Percentiles rank a stretch among this genome's conserved stretches.
These are phyloP conservation scores for Metalampra italica DNA, from an alignment of 2,888 invertebrate genomes.

Conservation along the genomic window DNA sequence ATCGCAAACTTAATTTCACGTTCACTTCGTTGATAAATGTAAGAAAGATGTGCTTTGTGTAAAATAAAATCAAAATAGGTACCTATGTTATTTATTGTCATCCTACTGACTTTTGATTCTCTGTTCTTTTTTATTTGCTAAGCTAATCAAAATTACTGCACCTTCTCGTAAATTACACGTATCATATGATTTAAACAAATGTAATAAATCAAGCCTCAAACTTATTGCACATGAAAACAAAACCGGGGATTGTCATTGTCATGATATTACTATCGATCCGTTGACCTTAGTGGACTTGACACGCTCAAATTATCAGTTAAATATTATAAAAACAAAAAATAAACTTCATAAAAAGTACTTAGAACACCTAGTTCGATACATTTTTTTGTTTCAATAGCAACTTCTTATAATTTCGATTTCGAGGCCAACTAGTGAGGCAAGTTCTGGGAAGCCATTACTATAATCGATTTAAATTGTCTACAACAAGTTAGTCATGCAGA, in stretches of 20 bases:
- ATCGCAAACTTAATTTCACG: not conserved
- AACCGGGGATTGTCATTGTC: not conserved
- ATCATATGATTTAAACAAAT: too few species aligned
- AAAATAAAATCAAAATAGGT: too few species aligned
- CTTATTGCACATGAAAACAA: not conserved
- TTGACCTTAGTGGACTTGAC: constrained; percentile 3
- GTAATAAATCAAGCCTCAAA: too few species aligned
- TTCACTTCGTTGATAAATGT: not conserved
- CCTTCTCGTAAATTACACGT: too few species aligned
- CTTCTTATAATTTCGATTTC: not conserved
- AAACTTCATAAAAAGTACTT: not conserved
- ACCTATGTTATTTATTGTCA: too few species aligned
- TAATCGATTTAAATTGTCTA: not conserved
- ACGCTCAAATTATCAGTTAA: constrained; percentile 2
- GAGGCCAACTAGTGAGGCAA: not conserved
- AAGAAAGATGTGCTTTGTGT: too few species aligned
- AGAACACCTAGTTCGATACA: not conserved
- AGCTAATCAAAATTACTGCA: too few species aligned
- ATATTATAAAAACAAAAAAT: not conserved
- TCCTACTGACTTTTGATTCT: too few species aligned
- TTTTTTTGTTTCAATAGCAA: not conserved
- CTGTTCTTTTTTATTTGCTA: too few species aligned
- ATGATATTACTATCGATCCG: constrained; percentile 5
- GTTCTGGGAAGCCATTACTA: not conserved
- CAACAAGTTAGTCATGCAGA: not conserved